phyloP scores from a whole-genome alignment of 2,888 invertebrate species.

The Parnassius smintheus region DNA sequence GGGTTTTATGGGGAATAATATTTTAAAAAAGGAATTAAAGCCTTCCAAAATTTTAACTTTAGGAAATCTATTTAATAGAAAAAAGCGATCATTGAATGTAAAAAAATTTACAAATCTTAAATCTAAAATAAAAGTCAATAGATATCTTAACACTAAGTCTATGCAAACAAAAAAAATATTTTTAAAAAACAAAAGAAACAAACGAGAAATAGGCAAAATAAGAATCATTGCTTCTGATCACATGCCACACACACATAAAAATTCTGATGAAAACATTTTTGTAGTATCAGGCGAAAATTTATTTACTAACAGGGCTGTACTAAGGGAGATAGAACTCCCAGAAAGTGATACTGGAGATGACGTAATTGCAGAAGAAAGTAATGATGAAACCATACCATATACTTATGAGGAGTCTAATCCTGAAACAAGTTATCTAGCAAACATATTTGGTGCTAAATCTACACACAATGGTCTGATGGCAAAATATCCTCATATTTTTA shows the following conservation, averaged over 20 bases:
- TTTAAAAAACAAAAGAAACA: conserved; percentile 55
- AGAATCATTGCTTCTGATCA: conserved; percentile 55
- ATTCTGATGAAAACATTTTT: conserved; percentile 56
- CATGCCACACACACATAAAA: conserved; percentile 33
- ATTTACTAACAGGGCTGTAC: conserved; percentile 50
- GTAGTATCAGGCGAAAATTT: conserved; percentile 57
- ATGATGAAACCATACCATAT: conserved; percentile 40
- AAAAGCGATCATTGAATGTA: conserved; percentile 48
- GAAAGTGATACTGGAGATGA: conserved; percentile 35
- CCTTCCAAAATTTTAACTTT: conserved; percentile 54
- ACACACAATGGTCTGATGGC: conserved; percentile 56
- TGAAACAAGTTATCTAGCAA: conserved; percentile 31
- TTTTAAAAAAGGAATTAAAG: conserved; percentile 49
- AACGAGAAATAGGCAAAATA: conserved; percentile 61
- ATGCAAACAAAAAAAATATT: conserved; percentile 48
- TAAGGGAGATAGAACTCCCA: conserved; percentile 45
- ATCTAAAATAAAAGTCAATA: conserved; percentile 50
- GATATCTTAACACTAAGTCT: conserved; percentile 52
- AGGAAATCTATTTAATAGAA: conserved; percentile 47
- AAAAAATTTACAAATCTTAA: conserved; percentile 51
- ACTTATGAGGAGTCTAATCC: conserved; percentile 36
- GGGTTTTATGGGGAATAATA: conserved; percentile 40
- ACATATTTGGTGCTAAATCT: conserved; percentile 41
- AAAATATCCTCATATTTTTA: conserved; percentile 66
- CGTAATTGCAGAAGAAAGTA: conserved; percentile 28